Base-by-base conservation (phyloP, 2,888 invertebrate genomes). In the Nemotelus pantherinus region DNA sequence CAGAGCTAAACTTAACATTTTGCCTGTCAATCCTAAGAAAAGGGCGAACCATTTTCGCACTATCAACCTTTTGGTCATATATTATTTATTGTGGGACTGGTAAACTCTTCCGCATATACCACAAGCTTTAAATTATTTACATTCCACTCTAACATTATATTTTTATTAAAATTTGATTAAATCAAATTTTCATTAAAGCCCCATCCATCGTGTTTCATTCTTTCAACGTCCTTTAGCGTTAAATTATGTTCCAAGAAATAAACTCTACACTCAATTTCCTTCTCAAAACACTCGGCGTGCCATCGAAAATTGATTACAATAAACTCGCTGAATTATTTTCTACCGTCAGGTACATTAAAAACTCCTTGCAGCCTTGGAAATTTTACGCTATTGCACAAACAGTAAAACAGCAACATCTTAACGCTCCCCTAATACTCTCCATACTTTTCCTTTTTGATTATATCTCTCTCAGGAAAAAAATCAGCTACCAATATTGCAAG, bases 271-370 rank as follows among this genome's bases (percentile, higher is more conserved):
- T 55, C 55, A 70, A 53, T 70, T 55, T n/a, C 53, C 39, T 55
- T 70, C 39, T 70, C 41, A 53, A 55, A 70, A 50, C 70, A 39
- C 70, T 70, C 39, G 41, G 70, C 70, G 53, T 55, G 6, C 70
- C 70, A 50, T 53, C 39, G 48, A 10, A 60, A 50, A 74, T 74
- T 60, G 74, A 74, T 74, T 60, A 72, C 72, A 72, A 72, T 63
- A 60, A 74, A 74, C 74, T 50, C 48, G 74, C 60, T 60, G 39
- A 74, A 60, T 74, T 74, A 74, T 74, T 74, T 50, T 47, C 63
- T 60, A 48, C 74, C 74, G 45, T 53, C 48, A 60, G 74, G 74
- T 74, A 74, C 48, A 74, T 74, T 74, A 74, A 74, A 72, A 74
- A 74, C 60, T 63, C 74, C 74, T 74, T 74, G 10, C 60, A 60